phyloP scores from a whole-genome alignment of 2,888 invertebrate genomes.

The Leptinotarsa rubiginosa region DNA sequence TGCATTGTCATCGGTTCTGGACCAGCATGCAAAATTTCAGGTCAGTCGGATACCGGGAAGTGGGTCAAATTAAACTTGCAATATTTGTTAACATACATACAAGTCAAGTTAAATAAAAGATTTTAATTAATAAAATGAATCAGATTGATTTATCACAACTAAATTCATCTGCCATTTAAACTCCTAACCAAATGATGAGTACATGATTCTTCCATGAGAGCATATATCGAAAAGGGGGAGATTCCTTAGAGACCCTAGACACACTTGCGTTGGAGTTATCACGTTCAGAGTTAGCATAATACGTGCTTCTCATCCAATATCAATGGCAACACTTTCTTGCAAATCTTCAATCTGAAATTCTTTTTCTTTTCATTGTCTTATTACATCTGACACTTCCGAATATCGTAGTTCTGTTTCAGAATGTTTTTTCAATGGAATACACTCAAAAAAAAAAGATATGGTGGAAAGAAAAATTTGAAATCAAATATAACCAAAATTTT shows the following conservation, averaged over 20 bases:
- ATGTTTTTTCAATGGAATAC: neutral
- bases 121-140: too few relatives aligned
- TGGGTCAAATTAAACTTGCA: too few relatives aligned
- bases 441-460: too few relatives aligned
- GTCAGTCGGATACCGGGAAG: too few relatives aligned
- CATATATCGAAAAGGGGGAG: constrained; percentile 22
- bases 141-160: neutral
- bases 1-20: too few relatives aligned
- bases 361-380: constrained; percentile 36
- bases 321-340: constrained; percentile 36
- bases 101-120: too few relatives aligned
- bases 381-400: constrained; percentile 32
- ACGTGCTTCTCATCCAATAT: constrained; percentile 38
- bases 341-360: constrained; percentile 37
- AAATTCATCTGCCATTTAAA: constrained; percentile 29
- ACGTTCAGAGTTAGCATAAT: constrained; percentile 39
- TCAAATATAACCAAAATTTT: too few relatives aligned
- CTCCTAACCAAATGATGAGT: constrained; percentile 36
- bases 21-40: too few relatives aligned
- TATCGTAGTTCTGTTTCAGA: constrained; percentile 12
- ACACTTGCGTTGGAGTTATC: constrained; percentile 34
- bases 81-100: too few relatives aligned
- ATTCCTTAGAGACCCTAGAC: constrained; percentile 26
- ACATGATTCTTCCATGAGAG: constrained; percentile 23
- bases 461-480: too few relatives aligned